A percentile compares a stretch with the other conserved stretches of the same genome.
phyloP scores from a whole-genome alignment of 1,140 invertebrate genomes.

The Metopolophium dirhodum region DNA sequence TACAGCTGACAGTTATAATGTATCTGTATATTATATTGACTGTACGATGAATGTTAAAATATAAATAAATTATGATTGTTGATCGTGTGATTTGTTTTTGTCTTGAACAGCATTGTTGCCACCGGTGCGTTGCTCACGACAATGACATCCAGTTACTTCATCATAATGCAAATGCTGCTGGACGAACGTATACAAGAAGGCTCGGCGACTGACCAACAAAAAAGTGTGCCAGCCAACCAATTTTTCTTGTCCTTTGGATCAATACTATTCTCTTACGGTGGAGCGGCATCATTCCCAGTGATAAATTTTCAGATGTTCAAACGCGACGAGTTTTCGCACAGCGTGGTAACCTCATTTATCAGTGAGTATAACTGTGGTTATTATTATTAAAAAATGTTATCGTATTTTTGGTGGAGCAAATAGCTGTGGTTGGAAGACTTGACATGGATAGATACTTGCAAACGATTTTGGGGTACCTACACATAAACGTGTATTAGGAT shows the following conservation, averaged over 20 bases:
- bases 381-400: not conserved
- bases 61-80: not conserved
- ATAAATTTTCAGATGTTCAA: conserved; percentile 71
- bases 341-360: conserved; percentile 66
- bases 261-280: conserved; percentile 73
- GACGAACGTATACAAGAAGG: conserved; percentile 63
- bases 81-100: conserved; percentile 17
- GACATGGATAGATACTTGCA: too few relatives aligned
- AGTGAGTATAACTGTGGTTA: conserved; percentile 62
- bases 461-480: too few relatives aligned
- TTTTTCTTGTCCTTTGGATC: conserved; percentile 73
- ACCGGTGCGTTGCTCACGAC: conserved; percentile 69
- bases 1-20: too few relatives aligned
- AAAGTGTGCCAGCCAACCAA: conserved; percentile 59
- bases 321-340: conserved; percentile 67
- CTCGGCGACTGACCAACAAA: too few relatives aligned
- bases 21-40: not conserved
- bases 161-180: conserved; percentile 68
- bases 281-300: conserved; percentile 73
- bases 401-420: too few relatives aligned
- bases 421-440: too few relatives aligned
- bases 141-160: conserved; percentile 67
- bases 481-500: too few relatives aligned
- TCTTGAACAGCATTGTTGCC: conserved; percentile 64
- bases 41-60: not conserved